A percentile compares a stretch with the other conserved stretches of the same genome.
Evolutionary conservation across 2,888 invertebrate species (phyloP).

Genomic region (Tipula lateralis): DNA sequence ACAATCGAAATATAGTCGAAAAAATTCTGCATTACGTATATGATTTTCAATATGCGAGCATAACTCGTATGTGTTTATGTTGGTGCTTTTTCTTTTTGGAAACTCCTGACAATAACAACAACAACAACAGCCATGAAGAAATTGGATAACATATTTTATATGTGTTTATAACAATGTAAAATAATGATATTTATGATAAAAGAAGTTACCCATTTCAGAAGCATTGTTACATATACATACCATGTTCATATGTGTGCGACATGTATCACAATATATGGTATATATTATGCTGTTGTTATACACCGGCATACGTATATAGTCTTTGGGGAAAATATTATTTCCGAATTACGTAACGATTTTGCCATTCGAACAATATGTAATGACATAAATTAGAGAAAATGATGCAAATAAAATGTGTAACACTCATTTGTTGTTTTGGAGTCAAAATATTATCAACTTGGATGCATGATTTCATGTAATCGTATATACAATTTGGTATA

Average conservation of each 20-base stretch:
- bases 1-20: background rate
- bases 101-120: background rate
- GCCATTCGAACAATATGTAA: background rate
- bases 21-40: background rate
- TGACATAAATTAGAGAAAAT: background rate
- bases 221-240: background rate
- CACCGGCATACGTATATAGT: background rate
- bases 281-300: background rate
- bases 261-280: background rate
- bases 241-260: background rate
- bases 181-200: conserved; percentile 7
- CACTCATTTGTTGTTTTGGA: background rate
- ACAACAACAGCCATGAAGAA: background rate
- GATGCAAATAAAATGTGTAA: background rate
- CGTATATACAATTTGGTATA: background rate
- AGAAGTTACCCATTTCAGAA: background rate
- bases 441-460: background rate
- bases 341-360: background rate
- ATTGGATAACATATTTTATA: background rate
- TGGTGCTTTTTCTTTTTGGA: too few species aligned
- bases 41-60: background rate
- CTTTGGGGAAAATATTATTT: background rate
- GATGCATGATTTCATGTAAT: background rate
- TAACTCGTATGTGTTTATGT: background rate
- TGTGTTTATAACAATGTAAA: background rate